phyloP scores from a whole-genome alignment of 37 sponge, comb jelly and placozoan genomes.

The Cladorhizidae sp. region DNA sequence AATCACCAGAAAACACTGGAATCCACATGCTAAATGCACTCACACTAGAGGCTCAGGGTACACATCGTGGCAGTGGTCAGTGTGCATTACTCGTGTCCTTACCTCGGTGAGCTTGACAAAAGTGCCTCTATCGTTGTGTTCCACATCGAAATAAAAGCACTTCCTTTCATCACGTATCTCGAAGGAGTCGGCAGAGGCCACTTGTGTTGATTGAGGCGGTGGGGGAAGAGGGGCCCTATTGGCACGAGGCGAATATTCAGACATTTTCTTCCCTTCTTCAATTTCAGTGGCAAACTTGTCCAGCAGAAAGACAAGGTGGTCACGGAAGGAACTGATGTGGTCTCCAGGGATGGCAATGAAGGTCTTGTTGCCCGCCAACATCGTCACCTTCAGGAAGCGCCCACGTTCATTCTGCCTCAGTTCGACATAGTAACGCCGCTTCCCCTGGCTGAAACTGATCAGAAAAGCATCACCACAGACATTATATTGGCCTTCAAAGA shows the following conservation, averaged over 20 bases:
- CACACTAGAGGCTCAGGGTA: no score
- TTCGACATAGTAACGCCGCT: slow-evolving; percentile 77
- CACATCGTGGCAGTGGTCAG: no score
- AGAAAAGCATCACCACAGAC: slow-evolving; percentile 15
- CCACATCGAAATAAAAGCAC: slow-evolving; percentile 95
- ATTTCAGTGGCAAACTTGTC: slow-evolving; percentile 43
- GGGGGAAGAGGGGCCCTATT: background rate
- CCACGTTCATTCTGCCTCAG: slow-evolving; percentile 91
- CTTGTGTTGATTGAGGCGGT: slow-evolving; percentile 6
- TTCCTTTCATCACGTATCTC: slow-evolving; percentile 89
- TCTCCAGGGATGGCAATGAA: slow-evolving; percentile 62
- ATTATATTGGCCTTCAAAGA: no score
- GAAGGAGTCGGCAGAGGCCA: slow-evolving; percentile 56
- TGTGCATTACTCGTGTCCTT: background rate
- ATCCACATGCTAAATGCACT: no score
- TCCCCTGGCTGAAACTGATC: slow-evolving; percentile 56
- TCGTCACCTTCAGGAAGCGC: slow-evolving; percentile 87
- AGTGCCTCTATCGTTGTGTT: slow-evolving; percentile 85
- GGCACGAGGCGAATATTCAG: background rate
- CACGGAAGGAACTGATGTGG: slow-evolving; percentile 38
- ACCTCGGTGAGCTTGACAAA: slow-evolving; percentile 94
- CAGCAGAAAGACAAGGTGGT: slow-evolving; percentile 48
- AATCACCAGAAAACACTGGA: no score
- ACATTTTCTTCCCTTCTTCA: background rate
- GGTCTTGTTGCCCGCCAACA: slow-evolving; percentile 65